Evolutionary conservation across 2,113 vertebrate species (phyloP).

Genomic region (Apeltes quadracus): DNA sequence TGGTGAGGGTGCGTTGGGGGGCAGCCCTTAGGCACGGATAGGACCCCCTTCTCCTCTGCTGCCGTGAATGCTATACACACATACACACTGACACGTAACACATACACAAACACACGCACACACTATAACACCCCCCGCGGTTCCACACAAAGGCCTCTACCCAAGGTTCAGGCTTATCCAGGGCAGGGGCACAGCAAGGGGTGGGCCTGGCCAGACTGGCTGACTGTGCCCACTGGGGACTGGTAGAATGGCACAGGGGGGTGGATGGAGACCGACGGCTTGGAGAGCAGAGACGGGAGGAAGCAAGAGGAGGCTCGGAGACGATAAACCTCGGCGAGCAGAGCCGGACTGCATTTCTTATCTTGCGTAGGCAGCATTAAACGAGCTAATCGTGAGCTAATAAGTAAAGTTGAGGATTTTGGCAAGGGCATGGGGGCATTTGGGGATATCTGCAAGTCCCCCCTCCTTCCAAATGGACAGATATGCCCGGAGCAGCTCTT

Average conservation of each 20-base stretch:
- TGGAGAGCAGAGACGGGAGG: constrained; percentile 34
- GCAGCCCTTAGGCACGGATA: constrained; percentile 72
- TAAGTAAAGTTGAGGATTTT: constrained; percentile 46
- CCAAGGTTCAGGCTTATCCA: constrained; percentile 75
- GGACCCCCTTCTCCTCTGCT: constrained; percentile 69
- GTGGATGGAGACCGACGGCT: constrained; percentile 53
- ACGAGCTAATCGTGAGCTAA: constrained; percentile 32
- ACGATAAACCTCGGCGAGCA: constrained; percentile 31
- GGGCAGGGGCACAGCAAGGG: constrained; percentile 71
- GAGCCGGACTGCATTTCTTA: constrained; percentile 21
- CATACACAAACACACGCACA: constrained; percentile 60
- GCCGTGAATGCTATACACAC: constrained; percentile 68
- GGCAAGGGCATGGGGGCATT: constrained; percentile 31
- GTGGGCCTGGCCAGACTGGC: constrained; percentile 75
- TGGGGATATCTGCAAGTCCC: constrained; percentile 37
- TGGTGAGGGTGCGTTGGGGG: constrained; percentile 84
- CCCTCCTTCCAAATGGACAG: constrained; percentile 44
- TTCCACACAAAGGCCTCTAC: constrained; percentile 68
- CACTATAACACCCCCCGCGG: constrained; percentile 57
- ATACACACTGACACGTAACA: constrained; percentile 52
- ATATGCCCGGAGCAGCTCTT: constrained; percentile 44
- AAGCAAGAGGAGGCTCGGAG: constrained; percentile 30
- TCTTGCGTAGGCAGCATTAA: constrained; percentile 19
- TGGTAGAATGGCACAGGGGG: constrained; percentile 70
- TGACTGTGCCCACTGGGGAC: constrained; percentile 74